phyloP scores from a whole-genome alignment of 2,797 vertebrate genomes.

The Malacoctenus gilli region DNA sequence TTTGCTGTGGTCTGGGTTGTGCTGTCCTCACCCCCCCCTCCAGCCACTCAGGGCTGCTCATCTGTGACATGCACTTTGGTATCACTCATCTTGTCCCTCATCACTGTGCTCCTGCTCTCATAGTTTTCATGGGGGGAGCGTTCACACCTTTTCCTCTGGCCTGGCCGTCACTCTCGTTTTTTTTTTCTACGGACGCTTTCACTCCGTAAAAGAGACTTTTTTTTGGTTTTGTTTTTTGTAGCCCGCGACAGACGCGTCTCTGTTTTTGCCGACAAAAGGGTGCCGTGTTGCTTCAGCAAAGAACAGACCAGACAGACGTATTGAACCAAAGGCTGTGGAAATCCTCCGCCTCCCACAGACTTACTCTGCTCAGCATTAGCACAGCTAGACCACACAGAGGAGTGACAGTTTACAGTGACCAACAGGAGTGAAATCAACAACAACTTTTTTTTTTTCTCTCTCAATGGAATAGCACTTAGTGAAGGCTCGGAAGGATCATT shows the following conservation, averaged over 20 bases:
- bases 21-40: slow-evolving; percentile 32
- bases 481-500: slow-evolving; percentile 43
- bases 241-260: slow-evolving; percentile 48
- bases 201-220: slow-evolving; percentile 34
- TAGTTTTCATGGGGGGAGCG: slow-evolving; percentile 74
- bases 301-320: slow-evolving; percentile 57
- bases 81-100: slow-evolving; percentile 85
- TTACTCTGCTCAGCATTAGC: slow-evolving; percentile 60
- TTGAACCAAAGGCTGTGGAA: slow-evolving; percentile 69
- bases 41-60: slow-evolving; percentile 88
- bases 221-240: too few species aligned
- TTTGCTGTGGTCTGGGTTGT: slow-evolving; percentile 62
- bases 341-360: slow-evolving; percentile 56
- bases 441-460: slow-evolving; percentile 34
- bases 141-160: slow-evolving; percentile 60
- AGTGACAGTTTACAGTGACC: slow-evolving; percentile 54
- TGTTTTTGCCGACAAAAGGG: slow-evolving; percentile 47
- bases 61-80: slow-evolving; percentile 87
- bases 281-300: slow-evolving; percentile 49
- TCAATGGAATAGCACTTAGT: slow-evolving; percentile 43
- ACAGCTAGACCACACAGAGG: slow-evolving; percentile 52
- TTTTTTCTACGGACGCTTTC: slow-evolving; percentile 59
- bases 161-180: slow-evolving; percentile 63
- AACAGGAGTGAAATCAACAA: slow-evolving; percentile 43
- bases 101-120: slow-evolving; percentile 87